phyloP scores from a whole-genome alignment of 1,140 invertebrate genomes.

The Cotesia glomerata region DNA sequence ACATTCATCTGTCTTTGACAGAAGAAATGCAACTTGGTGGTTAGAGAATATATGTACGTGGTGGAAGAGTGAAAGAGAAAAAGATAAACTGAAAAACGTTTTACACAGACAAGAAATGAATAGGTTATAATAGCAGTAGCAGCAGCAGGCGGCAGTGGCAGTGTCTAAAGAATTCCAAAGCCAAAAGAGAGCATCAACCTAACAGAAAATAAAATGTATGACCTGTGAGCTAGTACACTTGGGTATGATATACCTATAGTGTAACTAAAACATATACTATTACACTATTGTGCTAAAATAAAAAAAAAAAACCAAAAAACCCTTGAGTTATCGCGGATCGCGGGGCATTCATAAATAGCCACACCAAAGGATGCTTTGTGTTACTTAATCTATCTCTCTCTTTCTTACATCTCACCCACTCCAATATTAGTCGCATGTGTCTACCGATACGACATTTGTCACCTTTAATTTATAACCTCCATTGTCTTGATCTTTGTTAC shows the following conservation, averaged over 20 bases:
- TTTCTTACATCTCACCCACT: slow-evolving; percentile 2
- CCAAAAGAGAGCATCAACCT: background rate
- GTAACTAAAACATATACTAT: too few species aligned
- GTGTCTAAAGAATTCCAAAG: slow-evolving; percentile 13
- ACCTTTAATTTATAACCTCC: background rate
- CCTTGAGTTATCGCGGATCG: slow-evolving; percentile 32
- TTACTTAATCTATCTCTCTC: too few species aligned
- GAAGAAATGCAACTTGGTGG: background rate
- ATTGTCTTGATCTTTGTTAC: background rate
- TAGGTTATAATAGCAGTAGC: background rate
- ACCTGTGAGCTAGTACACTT: background rate
- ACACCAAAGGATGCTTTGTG: slow-evolving; percentile 22
- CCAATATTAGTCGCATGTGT: slow-evolving; percentile 7
- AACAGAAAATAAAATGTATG: background rate
- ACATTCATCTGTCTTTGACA: slow-evolving; percentile 15
- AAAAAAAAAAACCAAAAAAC: too few species aligned
- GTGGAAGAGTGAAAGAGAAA: too few species aligned
- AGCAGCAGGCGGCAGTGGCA: background rate
- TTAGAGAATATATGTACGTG: background rate
- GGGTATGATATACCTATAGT: too few species aligned
- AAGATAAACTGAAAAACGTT: too few species aligned
- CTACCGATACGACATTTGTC: slow-evolving; percentile 29
- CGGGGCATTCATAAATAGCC: slow-evolving; percentile 33
- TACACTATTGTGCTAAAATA: background rate
- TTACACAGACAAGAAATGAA: background rate